Evolutionary conservation across 2,113 vertebrate genomes (phyloP).

Genomic region (Hemiprocne comata): DNA sequence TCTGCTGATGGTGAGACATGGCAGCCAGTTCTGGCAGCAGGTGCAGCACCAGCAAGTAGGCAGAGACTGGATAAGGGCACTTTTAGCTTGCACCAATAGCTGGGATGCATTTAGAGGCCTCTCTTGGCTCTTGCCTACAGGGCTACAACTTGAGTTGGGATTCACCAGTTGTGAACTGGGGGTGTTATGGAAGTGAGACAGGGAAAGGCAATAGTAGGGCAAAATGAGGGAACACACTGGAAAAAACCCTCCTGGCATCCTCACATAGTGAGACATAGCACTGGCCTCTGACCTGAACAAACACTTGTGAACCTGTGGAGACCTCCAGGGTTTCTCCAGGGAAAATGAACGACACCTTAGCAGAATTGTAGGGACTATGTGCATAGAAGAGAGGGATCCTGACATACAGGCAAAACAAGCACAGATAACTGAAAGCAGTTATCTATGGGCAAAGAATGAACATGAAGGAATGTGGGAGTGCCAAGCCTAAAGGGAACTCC

Average conservation of each 20-base stretch:
- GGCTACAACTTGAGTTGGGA: not conserved
- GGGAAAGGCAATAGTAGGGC: not conserved
- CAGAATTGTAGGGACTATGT: not conserved
- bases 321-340: not conserved
- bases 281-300: not conserved
- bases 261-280: rapidly evolving
- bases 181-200: not conserved
- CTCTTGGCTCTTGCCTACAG: not conserved
- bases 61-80: not conserved
- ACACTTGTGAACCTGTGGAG: not conserved
- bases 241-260: not conserved
- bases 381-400: not conserved
- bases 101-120: not conserved
- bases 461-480: not conserved
- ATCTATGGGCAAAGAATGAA: not conserved
- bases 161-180: not conserved
- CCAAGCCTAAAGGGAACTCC: not conserved
- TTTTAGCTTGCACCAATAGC: not conserved
- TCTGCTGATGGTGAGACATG: not conserved
- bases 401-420: rapidly evolving
- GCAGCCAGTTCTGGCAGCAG: not conserved
- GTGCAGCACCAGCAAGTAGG: not conserved
- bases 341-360: not conserved
- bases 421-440: not conserved
- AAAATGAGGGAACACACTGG: not conserved